Base-by-base conservation (phyloP, 2,113 vertebrate genomes). In the Microtus oregoni region DNA sequence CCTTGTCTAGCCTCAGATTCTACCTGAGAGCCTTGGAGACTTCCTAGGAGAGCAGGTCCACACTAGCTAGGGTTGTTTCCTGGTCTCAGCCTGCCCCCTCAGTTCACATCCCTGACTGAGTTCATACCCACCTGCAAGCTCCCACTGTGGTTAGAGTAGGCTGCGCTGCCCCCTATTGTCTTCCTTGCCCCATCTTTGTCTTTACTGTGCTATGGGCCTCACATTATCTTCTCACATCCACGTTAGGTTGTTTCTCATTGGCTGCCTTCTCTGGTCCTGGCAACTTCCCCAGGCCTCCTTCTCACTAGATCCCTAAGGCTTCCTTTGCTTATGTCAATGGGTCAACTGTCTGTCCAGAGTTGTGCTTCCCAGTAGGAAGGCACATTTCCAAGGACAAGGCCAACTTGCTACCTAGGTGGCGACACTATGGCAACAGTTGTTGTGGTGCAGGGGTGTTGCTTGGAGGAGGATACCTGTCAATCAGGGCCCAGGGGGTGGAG, bases 311-410 rank as follows among this genome's bases (percentile, higher is more conserved):
- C 38, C 55, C 26, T 0, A 19, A 52, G 35, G 20, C 30, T 35
- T 1, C 0, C 2, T 19, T 55, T 8, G 0, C 12, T 44, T 20
- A 9, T 32, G 0, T 4, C 26, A 1, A 0, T 7, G 22, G 3
- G 3, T 6, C 14, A 68, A 73, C 19, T 3, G 0, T 13, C 13
- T 10, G 41, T 82, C 50, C 0, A 44, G 11, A 19, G 22, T 7
- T 12, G 19, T 22, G 5, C 44, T 24, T 89, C 28, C 73, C 61
- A 7, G 17, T 1, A 85, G 22, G 78, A n/a, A 2, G 63, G 30
- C 0, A 2, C 1, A 24, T 20, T 76, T n/a, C 78, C 8, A 20
- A 32, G 81, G 76, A 17, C 41, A 50, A 44, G 58, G 19, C 20
- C 6, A 35, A 70, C 55, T 12, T 19, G 10, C 15, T 8, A 9